Evolutionary conservation across 2,113 vertebrate species (phyloP), one percentile per base, ranked within the genome.

Genomic region (Catharus fuscescens): DNA sequence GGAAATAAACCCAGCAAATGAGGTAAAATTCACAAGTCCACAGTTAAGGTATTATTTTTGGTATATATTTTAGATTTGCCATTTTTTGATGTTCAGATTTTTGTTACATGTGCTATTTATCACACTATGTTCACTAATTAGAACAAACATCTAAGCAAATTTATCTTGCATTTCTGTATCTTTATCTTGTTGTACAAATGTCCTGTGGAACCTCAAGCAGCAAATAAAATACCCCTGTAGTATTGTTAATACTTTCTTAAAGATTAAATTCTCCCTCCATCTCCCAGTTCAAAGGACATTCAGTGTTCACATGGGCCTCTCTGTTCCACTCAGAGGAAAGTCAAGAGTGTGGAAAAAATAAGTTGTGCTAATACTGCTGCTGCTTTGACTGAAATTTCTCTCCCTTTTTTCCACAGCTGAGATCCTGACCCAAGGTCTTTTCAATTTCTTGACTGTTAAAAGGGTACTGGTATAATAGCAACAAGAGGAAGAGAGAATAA

Each of bases 331-430:
- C 23, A 67, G 29, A 47, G 18, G 65, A 53, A 72, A 28, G 32
- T 31, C 24, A 71, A 77, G 47, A 45, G 4, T 6, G 6, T 5
- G 17, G 44, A 50, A 8, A 59, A 26, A 67, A 50, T 14, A 84
- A 78, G 5, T 26, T 73, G 20, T 61, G 19, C 18, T 53, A 45
- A 48, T 40, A 48, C 10, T 18, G 28, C 11, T 2, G 2, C 50
- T 14, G 12, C 48, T 69, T 72, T 2, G 0, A 17, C 20, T 72
- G 47, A 14, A 0, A 0, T 77, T 60, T 9, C 48, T 77, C 6
- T 77, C 6, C 6, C 15, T 67, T 66, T 82, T 38, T 67, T 69
- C 53, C 69, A 24, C 24, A 34, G 40, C 23, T 62, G 52, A 88
- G 19, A 36, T 14, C 12, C 24, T 52, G 40, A 16, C 67, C 44